Percentiles rank a stretch among this genome's conserved stretches.
phyloP scores from a whole-genome alignment of 2,888 invertebrate genomes.

The Machimus rusticus region DNA sequence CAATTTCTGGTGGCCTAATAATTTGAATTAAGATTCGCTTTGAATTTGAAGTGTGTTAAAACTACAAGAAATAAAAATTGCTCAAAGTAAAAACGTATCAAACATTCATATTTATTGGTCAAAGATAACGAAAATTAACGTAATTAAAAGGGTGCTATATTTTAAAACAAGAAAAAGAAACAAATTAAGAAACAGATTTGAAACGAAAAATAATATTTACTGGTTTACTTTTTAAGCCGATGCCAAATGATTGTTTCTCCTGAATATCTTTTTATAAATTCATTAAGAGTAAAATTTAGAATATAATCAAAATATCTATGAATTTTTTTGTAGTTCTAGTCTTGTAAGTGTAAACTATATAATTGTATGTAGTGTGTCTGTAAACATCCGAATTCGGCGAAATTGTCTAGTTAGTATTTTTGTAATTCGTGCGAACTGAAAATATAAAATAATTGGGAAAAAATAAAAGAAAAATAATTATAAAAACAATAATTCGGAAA shows the following conservation, averaged over 20 bases:
- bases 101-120: not conserved
- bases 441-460: not conserved
- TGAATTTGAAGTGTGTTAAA: not conserved
- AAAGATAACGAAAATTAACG: slow-evolving; percentile 19
- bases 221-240: slow-evolving; percentile 21
- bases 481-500: not conserved
- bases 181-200: not conserved
- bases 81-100: not conserved
- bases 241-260: slow-evolving; percentile 19
- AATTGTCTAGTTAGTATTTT: slow-evolving; percentile 29
- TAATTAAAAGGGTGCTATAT: slow-evolving; percentile 29
- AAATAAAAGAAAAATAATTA: not conserved
- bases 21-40: not conserved
- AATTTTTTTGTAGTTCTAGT: not conserved
- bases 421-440: not conserved
- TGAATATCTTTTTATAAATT: slow-evolving; percentile 2
- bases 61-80: not conserved
- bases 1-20: not conserved
- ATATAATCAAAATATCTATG: not conserved
- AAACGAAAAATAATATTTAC: slow-evolving; percentile 8
- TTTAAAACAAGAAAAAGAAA: not conserved
- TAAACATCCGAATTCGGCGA: not conserved
- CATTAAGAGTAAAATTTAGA: not conserved
- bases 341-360: not conserved
- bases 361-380: slow-evolving; percentile 9